phyloP scores from a whole-genome alignment of 2,113 vertebrate genomes.

The Mesembrinibis cayennensis region DNA sequence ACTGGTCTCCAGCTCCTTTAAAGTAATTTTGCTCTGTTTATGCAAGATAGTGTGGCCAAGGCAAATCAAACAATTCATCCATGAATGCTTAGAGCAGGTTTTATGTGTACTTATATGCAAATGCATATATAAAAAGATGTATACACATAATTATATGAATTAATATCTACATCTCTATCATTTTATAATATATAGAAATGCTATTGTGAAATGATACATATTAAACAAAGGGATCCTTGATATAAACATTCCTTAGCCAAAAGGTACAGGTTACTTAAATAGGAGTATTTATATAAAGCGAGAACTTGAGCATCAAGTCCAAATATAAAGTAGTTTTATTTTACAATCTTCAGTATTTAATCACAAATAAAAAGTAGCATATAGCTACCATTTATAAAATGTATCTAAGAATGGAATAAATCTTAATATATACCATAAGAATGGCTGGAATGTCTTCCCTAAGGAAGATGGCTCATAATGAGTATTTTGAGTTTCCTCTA shows the following conservation, averaged over 20 bases:
- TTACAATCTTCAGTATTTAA: neutral
- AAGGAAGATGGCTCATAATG: neutral
- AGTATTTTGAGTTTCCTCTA: neutral
- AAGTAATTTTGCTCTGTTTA: neutral
- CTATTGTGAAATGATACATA: neutral
- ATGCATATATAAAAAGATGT: neutral
- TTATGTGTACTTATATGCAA: neutral
- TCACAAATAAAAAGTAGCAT: neutral
- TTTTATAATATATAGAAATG: neutral
- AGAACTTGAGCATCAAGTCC: neutral
- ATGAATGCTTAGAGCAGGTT: neutral
- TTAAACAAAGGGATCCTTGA: neutral
- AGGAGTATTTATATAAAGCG: neutral
- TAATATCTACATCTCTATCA: neutral
- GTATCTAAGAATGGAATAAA: neutral
- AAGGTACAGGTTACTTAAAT: neutral
- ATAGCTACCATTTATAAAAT: neutral
- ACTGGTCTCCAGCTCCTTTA: neutral
- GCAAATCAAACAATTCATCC: neutral
- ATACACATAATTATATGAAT: fast-evolving
- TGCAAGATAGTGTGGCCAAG: neutral
- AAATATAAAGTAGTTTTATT: neutral
- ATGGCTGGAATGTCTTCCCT: neutral
- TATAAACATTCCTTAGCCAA: neutral
- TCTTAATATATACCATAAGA: neutral